Conservation (phyloP, 2,113 vertebrate genomes). For the Etheostoma cragini region DNA sequence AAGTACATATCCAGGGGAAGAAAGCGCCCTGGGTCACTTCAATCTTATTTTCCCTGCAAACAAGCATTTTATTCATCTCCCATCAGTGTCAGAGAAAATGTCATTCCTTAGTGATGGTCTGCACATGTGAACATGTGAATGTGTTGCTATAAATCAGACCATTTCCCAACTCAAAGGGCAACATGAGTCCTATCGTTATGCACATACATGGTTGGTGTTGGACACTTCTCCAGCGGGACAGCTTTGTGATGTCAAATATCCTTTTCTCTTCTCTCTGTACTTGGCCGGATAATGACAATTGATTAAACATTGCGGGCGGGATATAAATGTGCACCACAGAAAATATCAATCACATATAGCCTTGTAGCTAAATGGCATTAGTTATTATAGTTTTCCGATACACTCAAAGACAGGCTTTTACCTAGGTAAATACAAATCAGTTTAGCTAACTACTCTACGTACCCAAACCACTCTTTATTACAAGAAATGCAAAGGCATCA, state of each 20-base stretch:
- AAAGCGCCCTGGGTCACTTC: slow-evolving; percentile 20
- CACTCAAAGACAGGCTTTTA: slow-evolving; percentile 49
- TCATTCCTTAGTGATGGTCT: slow-evolving; percentile 57
- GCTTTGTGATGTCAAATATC: slow-evolving; percentile 50
- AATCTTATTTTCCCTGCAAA: slow-evolving; percentile 36
- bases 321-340: slow-evolving; percentile 53
- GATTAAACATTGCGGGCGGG: slow-evolving; percentile 70
- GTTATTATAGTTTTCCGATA: slow-evolving; percentile 42
- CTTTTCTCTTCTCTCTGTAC: slow-evolving; percentile 35
- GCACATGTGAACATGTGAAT: slow-evolving; percentile 63
- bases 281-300: slow-evolving; percentile 71
- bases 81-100: slow-evolving; percentile 52
- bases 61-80: slow-evolving; percentile 41
- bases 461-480: slow-evolving; percentile 17
- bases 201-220: slow-evolving; percentile 62
- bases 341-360: slow-evolving; percentile 66
- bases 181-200: slow-evolving; percentile 53
- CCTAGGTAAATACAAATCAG: slow-evolving; percentile 49
- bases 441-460: slow-evolving; percentile 39
- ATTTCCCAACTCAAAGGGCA: slow-evolving; percentile 64
- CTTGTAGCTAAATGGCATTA: slow-evolving; percentile 47
- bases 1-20: slow-evolving; percentile 15
- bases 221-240: slow-evolving; percentile 63
- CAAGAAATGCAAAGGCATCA: slow-evolving; percentile 41
- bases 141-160: slow-evolving; percentile 63